Conservation (phyloP, 1,140 invertebrate genomes). For the Macrocentrus cingulum region DNA sequence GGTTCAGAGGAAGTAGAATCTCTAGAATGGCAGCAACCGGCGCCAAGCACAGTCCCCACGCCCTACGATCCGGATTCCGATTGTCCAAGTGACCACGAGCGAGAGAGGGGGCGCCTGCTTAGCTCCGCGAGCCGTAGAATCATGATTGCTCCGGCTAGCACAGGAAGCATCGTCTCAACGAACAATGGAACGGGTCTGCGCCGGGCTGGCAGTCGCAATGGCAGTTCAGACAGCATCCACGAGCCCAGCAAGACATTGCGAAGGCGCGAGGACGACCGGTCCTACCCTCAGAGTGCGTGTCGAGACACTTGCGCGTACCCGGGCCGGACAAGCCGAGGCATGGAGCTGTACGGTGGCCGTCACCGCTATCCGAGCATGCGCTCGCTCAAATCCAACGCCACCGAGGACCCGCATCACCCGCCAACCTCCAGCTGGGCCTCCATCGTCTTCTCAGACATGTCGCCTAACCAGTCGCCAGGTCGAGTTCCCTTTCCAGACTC, state of each 20-base stretch:
- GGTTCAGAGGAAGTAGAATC: slow-evolving; percentile 43
- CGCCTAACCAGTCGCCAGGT: slow-evolving; percentile 30
- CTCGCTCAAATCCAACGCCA: slow-evolving; percentile 41
- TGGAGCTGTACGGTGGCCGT: slow-evolving; percentile 33
- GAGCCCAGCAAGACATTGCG: slow-evolving; percentile 34
- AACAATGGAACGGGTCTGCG: slow-evolving; percentile 24
- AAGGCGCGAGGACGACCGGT: not conserved
- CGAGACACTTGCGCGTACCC: slow-evolving; percentile 24
- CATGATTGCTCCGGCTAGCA: slow-evolving; percentile 23
- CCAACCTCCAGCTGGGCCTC: slow-evolving; percentile 38
- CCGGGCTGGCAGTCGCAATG: slow-evolving; percentile 28
- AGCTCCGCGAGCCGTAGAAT: slow-evolving; percentile 33
- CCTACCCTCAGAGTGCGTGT: slow-evolving; percentile 10
- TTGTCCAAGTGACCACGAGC: slow-evolving; percentile 35
- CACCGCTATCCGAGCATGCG: slow-evolving; percentile 44
- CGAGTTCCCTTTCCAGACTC: slow-evolving; percentile 60
- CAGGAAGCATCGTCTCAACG: slow-evolving; percentile 4
- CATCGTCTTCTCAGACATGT: slow-evolving; percentile 37
- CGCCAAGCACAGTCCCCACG: not conserved
- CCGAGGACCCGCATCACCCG: slow-evolving; percentile 39
- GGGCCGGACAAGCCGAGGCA: slow-evolving; percentile 28
- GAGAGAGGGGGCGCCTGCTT: slow-evolving; percentile 40
- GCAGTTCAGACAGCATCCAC: slow-evolving; percentile 40
- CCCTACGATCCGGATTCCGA: slow-evolving; percentile 32
- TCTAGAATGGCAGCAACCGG: slow-evolving; percentile 7